Conservation (phyloP, 2,888 invertebrate species). For the Cantharis flavilabris region DNA sequence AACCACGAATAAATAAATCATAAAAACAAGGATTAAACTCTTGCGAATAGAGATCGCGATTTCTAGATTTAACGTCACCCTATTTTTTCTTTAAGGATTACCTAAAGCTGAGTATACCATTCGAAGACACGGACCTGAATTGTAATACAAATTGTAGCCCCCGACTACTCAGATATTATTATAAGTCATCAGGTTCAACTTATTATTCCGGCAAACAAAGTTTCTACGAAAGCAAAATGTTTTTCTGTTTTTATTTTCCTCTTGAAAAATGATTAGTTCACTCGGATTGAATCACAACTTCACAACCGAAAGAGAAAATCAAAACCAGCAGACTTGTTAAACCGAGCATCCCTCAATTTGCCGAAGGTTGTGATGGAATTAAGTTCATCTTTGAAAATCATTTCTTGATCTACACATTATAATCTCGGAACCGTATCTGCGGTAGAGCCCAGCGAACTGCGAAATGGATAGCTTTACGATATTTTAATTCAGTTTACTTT, state of each 20-base stretch:
- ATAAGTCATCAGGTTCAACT: background rate
- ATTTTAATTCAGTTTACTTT: slow-evolving; percentile 7
- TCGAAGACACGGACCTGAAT: background rate
- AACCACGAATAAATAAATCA: background rate
- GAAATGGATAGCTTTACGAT: slow-evolving; percentile 16
- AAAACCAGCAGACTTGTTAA: background rate
- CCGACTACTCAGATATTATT: background rate
- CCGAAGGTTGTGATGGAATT: slow-evolving; percentile 15
- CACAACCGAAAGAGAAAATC: background rate
- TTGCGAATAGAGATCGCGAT: background rate
- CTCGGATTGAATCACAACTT: background rate
- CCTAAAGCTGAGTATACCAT: background rate
- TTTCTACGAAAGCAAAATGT: background rate
- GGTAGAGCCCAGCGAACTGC: slow-evolving; percentile 4
- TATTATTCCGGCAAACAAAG: background rate
- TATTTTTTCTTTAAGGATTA: background rate
- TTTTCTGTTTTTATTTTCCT: background rate
- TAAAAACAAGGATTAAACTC: background rate
- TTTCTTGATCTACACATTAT: slow-evolving; percentile 16
- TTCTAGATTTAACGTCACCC: background rate
- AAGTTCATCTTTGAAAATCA: slow-evolving; percentile 7
- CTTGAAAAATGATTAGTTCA: background rate
- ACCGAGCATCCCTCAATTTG: background rate
- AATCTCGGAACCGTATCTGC: slow-evolving; percentile 14
- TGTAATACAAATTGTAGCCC: background rate